Conservation (phyloP, 2,113 vertebrate genomes). For the Motacilla alba region DNA sequence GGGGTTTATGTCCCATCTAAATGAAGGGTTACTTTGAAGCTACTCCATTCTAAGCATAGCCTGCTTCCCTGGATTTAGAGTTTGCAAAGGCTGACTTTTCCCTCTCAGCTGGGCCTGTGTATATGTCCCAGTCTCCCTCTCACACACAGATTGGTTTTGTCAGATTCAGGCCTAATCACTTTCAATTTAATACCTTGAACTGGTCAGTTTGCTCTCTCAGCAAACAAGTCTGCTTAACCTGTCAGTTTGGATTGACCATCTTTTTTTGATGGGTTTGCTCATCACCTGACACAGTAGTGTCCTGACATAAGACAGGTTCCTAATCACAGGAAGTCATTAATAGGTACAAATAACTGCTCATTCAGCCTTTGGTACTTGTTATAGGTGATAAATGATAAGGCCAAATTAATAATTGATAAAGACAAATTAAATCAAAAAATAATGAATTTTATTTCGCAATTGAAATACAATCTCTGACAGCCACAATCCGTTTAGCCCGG, state of each 20-base stretch:
- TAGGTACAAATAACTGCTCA: not conserved
- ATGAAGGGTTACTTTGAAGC: not conserved
- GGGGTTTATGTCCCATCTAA: not conserved
- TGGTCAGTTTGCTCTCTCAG: not conserved
- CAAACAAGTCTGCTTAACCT: not conserved
- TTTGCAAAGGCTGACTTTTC: not conserved
- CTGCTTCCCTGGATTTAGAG: not conserved
- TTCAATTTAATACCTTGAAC: not conserved
- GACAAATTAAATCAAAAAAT: too few species aligned
- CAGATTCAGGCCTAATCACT: not conserved
- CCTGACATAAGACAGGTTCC: not conserved
- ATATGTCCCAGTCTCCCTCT: too few species aligned
- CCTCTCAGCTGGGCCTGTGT: not conserved
- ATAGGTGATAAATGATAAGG: too few species aligned
- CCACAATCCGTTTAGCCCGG: too few species aligned
- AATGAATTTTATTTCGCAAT: too few species aligned
- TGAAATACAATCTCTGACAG: too few species aligned
- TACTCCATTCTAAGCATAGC: not conserved
- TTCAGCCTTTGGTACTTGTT: not conserved
- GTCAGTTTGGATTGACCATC: not conserved
- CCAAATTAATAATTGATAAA: too few species aligned
- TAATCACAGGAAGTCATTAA: not conserved
- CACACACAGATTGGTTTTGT: not conserved
- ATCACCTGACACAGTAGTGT: not conserved
- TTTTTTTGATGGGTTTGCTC: not conserved